Evolutionary conservation across 2,797 vertebrate genomes (phyloP), one percentile per base, ranked within the genome.

Genomic region (Botia kubotai): DNA sequence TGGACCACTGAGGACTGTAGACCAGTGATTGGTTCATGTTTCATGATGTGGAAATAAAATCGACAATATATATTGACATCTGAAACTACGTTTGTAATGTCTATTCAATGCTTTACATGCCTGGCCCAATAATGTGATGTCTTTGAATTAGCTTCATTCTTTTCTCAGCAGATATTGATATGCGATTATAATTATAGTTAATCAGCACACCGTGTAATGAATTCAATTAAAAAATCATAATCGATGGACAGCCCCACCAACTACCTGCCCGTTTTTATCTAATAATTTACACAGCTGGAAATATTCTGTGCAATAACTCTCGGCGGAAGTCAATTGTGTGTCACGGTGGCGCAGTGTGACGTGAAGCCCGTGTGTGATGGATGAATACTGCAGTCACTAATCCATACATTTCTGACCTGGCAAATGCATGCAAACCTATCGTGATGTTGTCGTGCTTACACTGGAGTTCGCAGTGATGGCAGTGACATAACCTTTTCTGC

Each of bases 401-500:
- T 73, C 43, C 62, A 48, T 58, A 57, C 13, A 73, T 60, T 29
- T 80, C 43, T 67, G 26, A 74, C 50, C 63, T 73, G 76, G 68
- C 39, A 66, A 77, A 53, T 4, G 10, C 58, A 72, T 77, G 13
- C 62, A 12, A 53, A 17, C 13, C 3, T 5, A 33, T 5, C 0
- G 8, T 29, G 16, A 46, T 67, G 67, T 70, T 43, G 52, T 74
- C 52, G 26, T 26, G 65, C 21, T 65, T 75, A 67, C 70, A 7
- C 26, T 75, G 71, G 72, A 79, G 79, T 78, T 52, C 70, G 60
- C 75, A 26, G 65, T 53, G 68, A 77, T 39, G 26, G 79, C 14
- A 58, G 68, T 72, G 52, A 72, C 79, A 82, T 81, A 80, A 74
- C 79, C 68, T 80, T 72, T 75, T 77, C 70, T 63, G 79, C 76